Percentiles rank a stretch among this genome's conserved stretches.
phyloP scores from a whole-genome alignment of 2,888 invertebrate species.

The Didymodactylos carnosus region DNA sequence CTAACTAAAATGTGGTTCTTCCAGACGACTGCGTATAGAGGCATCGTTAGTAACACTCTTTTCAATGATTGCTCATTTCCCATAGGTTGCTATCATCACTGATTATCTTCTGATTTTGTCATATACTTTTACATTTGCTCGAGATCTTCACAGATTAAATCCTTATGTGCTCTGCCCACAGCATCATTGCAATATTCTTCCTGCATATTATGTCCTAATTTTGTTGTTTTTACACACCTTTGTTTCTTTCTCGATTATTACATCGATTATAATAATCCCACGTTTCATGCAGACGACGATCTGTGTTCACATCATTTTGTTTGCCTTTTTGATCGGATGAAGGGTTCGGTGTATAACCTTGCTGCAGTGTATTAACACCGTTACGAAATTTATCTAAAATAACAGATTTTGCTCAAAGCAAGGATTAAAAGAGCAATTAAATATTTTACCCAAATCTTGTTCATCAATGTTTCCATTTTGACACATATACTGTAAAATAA shows the following conservation, averaged over 20 bases:
- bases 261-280: slow-evolving; percentile 32
- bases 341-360: slow-evolving; percentile 20
- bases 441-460: neutral
- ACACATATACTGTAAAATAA: slow-evolving; percentile 32
- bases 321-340: slow-evolving; percentile 18
- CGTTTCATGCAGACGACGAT: slow-evolving; percentile 26
- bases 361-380: slow-evolving; percentile 23
- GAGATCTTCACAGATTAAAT: too few relatives aligned
- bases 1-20: too few relatives aligned
- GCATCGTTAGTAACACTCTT: too few relatives aligned
- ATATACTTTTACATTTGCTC: too few relatives aligned
- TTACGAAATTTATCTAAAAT: slow-evolving; percentile 22
- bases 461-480: slow-evolving; percentile 17
- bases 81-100: too few relatives aligned
- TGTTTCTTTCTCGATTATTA: slow-evolving; percentile 26
- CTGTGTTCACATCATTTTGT: slow-evolving; percentile 18
- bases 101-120: too few relatives aligned
- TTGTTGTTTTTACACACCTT: slow-evolving; percentile 22
- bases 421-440: neutral
- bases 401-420: too few relatives aligned
- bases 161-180: too few relatives aligned
- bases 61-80: too few relatives aligned
- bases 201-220: neutral
- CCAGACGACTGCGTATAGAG: too few relatives aligned
- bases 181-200: neutral